phyloP scores from a whole-genome alignment of 2,797 vertebrate genomes.

The Prunella strophiata region DNA sequence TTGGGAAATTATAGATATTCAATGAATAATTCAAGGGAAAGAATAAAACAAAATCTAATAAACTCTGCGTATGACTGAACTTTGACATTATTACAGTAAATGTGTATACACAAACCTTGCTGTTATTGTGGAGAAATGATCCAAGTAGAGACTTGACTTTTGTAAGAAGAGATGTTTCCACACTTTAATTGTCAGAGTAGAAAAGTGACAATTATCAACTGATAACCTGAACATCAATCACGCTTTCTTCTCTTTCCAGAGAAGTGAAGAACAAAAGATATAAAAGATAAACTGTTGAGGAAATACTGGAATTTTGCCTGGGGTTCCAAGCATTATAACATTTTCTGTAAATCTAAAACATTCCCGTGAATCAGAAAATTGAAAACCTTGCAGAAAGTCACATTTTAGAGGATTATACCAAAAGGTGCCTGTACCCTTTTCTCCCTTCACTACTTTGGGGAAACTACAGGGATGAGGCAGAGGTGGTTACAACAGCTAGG shows the following conservation, averaged over 20 bases:
- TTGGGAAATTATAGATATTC: slow-evolving; percentile 68
- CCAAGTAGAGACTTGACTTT: slow-evolving; percentile 7
- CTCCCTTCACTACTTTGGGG: not conserved
- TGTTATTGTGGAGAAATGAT: slow-evolving; percentile 9
- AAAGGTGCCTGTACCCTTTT: not conserved
- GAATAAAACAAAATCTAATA: slow-evolving; percentile 77
- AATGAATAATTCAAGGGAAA: slow-evolving; percentile 79
- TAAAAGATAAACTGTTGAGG: not conserved
- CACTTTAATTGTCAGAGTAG: slow-evolving; percentile 18
- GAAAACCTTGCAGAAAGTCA: not conserved
- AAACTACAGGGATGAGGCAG: not conserved
- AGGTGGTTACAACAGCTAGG: not conserved
- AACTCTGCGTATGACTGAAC: slow-evolving; percentile 66
- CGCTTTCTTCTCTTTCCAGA: not conserved
- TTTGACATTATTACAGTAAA: slow-evolving; percentile 66
- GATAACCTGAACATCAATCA: not conserved
- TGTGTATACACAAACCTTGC: not conserved
- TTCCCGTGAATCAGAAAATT: not conserved
- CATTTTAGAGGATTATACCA: not conserved
- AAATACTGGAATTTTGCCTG: not conserved
- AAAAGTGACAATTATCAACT: slow-evolving; percentile 14
- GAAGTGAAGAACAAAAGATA: not conserved
- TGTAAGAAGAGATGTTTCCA: not conserved
- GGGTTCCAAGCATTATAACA: not conserved
- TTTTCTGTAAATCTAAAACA: not conserved